Conservation (phyloP, 92 coral and sea anemone species). For the Bergia sp. region DNA sequence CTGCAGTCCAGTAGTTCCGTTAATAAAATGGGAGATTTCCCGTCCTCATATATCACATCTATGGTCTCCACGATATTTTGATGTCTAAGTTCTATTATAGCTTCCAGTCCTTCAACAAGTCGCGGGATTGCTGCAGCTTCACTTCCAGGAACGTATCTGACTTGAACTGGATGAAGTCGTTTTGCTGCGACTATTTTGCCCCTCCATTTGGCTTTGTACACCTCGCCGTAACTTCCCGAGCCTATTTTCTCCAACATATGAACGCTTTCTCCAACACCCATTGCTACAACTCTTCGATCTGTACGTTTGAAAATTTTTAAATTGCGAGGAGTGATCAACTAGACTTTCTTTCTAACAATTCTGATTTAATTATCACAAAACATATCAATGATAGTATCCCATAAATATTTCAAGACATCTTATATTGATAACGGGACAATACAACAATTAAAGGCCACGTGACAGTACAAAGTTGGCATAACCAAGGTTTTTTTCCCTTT, state of each 20-base stretch:
- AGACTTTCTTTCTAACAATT: too few relatives aligned
- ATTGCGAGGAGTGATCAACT: too few relatives aligned
- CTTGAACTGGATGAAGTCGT: conserved; percentile 52
- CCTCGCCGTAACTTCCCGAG: conserved; percentile 59
- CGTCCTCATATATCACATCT: conserved; percentile 24
- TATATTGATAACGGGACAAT: too few relatives aligned
- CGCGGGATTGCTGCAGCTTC: conserved; percentile 28
- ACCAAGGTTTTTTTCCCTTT: too few relatives aligned
- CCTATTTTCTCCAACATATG: conserved; percentile 38
- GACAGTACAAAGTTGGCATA: too few relatives aligned
- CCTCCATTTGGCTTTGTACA: conserved; percentile 63
- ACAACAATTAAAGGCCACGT: too few relatives aligned
- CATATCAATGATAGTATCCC: too few relatives aligned
- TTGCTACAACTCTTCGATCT: background rate
- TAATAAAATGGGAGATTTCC: conserved; percentile 55
- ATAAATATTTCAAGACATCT: too few relatives aligned
- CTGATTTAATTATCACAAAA: too few relatives aligned
- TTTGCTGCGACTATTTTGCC: conserved; percentile 67
- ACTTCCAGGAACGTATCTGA: conserved; percentile 16
- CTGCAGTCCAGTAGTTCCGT: conserved; percentile 64
- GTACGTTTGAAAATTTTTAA: too few relatives aligned
- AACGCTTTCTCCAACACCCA: conserved; percentile 30
- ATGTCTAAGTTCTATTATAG: conserved; percentile 49
- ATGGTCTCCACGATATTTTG: conserved; percentile 53
- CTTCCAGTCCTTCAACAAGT: conserved; percentile 51